phyloP scores from a whole-genome alignment of 2,797 vertebrate genomes.

The Falco naumanni region DNA sequence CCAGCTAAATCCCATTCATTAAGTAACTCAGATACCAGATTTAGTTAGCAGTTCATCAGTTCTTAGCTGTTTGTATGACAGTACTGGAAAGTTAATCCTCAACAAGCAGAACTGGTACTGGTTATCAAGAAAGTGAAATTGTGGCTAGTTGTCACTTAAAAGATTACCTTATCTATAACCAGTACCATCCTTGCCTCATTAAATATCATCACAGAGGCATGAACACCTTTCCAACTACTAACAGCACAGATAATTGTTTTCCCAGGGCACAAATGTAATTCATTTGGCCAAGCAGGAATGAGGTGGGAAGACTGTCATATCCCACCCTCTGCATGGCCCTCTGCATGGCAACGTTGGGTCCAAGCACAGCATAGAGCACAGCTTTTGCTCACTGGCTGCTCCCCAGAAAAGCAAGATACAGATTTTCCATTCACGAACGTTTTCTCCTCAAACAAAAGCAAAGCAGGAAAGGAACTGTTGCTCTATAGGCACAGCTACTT shows the following conservation, averaged over 20 bases:
- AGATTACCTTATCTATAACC: neutral
- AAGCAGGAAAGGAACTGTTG: neutral
- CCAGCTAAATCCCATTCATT: neutral
- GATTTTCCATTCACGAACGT: neutral
- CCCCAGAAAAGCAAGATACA: neutral
- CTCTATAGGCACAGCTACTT: neutral
- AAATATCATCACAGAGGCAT: neutral
- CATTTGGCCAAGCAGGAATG: neutral
- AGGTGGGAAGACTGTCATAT: neutral
- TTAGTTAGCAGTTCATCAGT: neutral
- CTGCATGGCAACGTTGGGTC: neutral
- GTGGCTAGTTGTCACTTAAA: neutral
- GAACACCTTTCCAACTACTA: neutral
- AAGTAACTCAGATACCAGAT: slow-evolving; percentile 16
- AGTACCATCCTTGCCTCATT: neutral
- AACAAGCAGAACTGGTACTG: neutral
- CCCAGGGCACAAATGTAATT: neutral
- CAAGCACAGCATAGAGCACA: rapidly evolving
- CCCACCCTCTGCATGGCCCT: neutral
- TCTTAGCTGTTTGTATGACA: neutral
- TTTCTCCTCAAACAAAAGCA: neutral
- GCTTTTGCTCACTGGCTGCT: neutral
- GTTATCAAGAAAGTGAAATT: slow-evolving; percentile 23
- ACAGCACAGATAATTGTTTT: neutral
- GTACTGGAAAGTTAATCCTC: neutral